A percentile compares a stretch with the other conserved stretches of the same genome.
These are phyloP conservation scores for Parnassius smintheus DNA, from an alignment of 2,888 invertebrate genomes.

Conservation along the genomic window DNA sequence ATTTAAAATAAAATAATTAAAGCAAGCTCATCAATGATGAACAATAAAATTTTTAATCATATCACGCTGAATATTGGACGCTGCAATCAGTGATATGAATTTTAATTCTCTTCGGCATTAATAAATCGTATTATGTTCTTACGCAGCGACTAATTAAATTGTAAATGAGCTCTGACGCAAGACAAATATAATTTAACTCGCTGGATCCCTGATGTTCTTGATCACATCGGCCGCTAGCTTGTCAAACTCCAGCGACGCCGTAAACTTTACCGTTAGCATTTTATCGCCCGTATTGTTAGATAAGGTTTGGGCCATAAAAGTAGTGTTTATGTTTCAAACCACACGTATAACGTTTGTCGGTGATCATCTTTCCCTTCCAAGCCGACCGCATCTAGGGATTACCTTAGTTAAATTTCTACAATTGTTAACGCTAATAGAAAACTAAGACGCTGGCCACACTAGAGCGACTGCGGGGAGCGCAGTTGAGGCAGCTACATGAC, in stretches of 20 bases:
- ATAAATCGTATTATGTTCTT: slow-evolving; percentile 23
- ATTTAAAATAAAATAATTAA: background rate
- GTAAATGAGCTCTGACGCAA: slow-evolving; percentile 25
- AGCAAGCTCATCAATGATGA: background rate
- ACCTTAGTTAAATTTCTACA: too few relatives aligned
- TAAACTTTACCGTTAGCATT: slow-evolving; percentile 59
- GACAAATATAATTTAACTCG: slow-evolving; percentile 41
- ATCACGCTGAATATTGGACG: background rate
- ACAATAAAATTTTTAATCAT: slow-evolving; percentile 9
- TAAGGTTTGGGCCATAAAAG: slow-evolving; percentile 37
- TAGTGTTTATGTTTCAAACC: slow-evolving; percentile 26
- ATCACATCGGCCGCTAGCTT: slow-evolving; percentile 44
- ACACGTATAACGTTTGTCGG: too few relatives aligned
- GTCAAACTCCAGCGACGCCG: slow-evolving; percentile 55
- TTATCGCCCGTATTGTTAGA: slow-evolving; percentile 46
- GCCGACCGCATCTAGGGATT: too few relatives aligned
- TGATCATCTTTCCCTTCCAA: too few relatives aligned
- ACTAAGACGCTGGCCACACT: too few relatives aligned
- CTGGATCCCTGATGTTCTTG: slow-evolving; percentile 32
- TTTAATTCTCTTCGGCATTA: slow-evolving; percentile 7
- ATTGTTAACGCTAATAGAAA: too few relatives aligned
- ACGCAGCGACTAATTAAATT: slow-evolving; percentile 13
- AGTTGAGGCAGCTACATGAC: too few relatives aligned
- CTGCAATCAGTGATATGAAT: slow-evolving; percentile 17
- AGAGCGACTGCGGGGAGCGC: too few relatives aligned